Conservation (phyloP, 2,888 invertebrate genomes). For the Oxycera nigricornis region DNA sequence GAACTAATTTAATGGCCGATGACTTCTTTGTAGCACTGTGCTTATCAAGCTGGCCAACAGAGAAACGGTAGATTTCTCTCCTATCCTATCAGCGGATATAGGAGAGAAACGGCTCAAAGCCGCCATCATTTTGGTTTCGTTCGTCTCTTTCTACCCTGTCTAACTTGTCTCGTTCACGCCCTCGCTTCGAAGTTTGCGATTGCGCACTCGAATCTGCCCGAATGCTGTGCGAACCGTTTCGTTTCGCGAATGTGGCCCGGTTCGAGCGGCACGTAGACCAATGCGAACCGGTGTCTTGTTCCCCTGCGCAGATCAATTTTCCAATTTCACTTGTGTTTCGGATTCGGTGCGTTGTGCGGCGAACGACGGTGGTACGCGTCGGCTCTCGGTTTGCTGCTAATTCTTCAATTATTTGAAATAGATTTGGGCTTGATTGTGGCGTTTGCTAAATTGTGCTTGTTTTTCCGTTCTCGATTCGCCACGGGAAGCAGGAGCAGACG, state of each 20-base stretch:
- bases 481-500: slow-evolving; percentile 52
- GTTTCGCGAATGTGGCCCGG: neutral
- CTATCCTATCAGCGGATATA: too few relatives aligned
- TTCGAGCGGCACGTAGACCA: slow-evolving; percentile 35
- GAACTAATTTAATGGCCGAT: too few relatives aligned
- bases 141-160: neutral
- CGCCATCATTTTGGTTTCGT: neutral
- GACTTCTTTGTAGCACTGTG: too few relatives aligned
- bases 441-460: slow-evolving; percentile 9
- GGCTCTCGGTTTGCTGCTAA: neutral
- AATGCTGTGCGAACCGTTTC: neutral
- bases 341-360: neutral
- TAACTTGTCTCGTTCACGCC: too few relatives aligned
- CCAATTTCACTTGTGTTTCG: neutral
- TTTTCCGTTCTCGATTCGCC: neutral
- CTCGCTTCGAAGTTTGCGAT: neutral
- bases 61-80: too few relatives aligned
- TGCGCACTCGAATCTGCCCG: neutral
- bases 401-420: neutral
- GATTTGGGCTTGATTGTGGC: neutral
- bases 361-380: neutral
- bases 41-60: too few relatives aligned
- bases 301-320: neutral
- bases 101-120: too few relatives aligned
- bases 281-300: neutral